These are phyloP conservation scores for Hippocampus kuda DNA, from an alignment of 2,797 vertebrate genomes.

Conservation along the genomic window DNA sequence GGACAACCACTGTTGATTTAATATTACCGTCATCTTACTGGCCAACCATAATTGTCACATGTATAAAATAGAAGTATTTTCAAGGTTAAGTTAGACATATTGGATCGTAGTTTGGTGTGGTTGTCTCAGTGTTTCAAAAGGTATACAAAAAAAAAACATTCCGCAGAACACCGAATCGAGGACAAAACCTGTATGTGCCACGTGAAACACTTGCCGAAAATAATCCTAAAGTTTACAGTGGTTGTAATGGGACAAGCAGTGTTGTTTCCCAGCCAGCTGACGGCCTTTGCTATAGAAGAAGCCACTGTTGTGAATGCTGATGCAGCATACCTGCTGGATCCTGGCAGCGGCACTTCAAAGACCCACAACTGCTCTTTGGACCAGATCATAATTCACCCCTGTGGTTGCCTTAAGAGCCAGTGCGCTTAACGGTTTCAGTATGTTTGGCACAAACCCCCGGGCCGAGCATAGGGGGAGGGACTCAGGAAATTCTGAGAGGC, in stretches of 20 bases:
- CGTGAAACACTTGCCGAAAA: slow-evolving; percentile 22
- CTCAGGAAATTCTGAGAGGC: slow-evolving; percentile 51
- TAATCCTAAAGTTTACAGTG: slow-evolving; percentile 15
- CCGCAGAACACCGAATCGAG: slow-evolving; percentile 17
- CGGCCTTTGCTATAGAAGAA: slow-evolving; percentile 37
- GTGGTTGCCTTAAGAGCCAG: slow-evolving; percentile 78
- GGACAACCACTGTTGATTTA: slow-evolving; percentile 4
- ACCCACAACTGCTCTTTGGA: slow-evolving; percentile 72
- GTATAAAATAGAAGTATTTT: not conserved
- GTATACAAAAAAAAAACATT: slow-evolving; percentile 7
- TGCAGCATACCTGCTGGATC: slow-evolving; percentile 84
- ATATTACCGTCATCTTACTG: slow-evolving; percentile 3
- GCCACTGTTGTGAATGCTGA: slow-evolving; percentile 66
- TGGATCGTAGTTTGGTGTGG: not conserved
- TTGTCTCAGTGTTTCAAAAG: slow-evolving; percentile 9
- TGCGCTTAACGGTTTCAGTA: slow-evolving; percentile 80
- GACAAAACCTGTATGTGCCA: slow-evolving; percentile 20
- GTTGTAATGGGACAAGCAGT: slow-evolving; percentile 18
- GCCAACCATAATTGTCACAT: slow-evolving; percentile 13
- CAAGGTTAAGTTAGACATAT: not conserved
- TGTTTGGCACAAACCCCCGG: slow-evolving; percentile 75
- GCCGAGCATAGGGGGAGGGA: slow-evolving; percentile 38
- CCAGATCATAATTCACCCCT: slow-evolving; percentile 75
- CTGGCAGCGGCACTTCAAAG: slow-evolving; percentile 85
- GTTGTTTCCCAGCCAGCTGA: slow-evolving; percentile 24